A percentile compares a stretch with the other conserved stretches of the same genome.
phyloP scores from a whole-genome alignment of 2,888 invertebrate species.

The Nomada ruficornis region DNA sequence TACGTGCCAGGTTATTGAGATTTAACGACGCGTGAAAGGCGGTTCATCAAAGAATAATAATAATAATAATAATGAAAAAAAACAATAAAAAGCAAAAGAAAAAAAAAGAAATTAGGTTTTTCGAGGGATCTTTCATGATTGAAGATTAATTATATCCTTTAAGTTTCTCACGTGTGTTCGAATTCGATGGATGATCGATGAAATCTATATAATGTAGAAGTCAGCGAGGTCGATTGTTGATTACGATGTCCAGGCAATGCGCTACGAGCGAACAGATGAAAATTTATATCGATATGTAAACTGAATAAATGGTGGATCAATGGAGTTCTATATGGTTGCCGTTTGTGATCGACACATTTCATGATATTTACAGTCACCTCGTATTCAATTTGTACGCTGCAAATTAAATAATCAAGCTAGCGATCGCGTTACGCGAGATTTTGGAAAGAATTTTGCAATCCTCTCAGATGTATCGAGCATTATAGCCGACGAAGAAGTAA shows the following conservation, averaged over 20 bases:
- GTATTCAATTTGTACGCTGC: constrained; percentile 14
- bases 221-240: neutral
- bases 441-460: neutral
- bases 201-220: neutral
- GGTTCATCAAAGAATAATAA: neutral
- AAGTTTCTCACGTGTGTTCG: too few species aligned
- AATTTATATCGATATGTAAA: neutral
- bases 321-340: neutral
- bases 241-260: neutral
- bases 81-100: too few species aligned
- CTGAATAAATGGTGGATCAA: constrained; percentile 6
- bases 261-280: neutral
- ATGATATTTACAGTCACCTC: constrained; percentile 5
- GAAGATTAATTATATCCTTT: too few species aligned
- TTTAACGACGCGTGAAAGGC: neutral
- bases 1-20: constrained; percentile 3
- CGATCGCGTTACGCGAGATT: neutral
- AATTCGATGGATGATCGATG: neutral
- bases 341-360: constrained; percentile 5
- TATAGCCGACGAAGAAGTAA: constrained; percentile 1
- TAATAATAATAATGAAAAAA: neutral
- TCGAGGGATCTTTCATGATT: too few species aligned
- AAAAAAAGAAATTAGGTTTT: too few species aligned
- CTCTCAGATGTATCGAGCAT: neutral
- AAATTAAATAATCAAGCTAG: constrained; percentile 13